These are phyloP conservation scores for Spea multiplicata DNA, from an alignment of 2,113 vertebrate genomes.

Conservation along the genomic window DNA sequence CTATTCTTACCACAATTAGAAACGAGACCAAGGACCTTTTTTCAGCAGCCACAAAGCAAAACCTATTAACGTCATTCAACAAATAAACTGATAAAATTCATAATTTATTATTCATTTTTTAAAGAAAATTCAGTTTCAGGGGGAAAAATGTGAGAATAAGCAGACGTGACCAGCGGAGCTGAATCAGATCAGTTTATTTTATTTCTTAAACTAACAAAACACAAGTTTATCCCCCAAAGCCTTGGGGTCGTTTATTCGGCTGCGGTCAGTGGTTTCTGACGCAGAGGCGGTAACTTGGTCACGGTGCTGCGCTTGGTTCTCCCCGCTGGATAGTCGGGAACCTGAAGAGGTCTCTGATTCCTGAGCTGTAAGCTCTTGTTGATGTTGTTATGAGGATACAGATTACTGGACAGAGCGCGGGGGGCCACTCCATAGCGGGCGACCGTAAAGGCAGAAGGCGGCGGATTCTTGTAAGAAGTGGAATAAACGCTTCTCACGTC, in stretches of 20 bases:
- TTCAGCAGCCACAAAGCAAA: no score
- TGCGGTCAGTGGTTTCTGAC: neutral
- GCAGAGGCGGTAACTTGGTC: neutral
- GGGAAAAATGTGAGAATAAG: no score
- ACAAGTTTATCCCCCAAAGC: no score
- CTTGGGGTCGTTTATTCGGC: neutral
- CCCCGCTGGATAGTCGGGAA: neutral
- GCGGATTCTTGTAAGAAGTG: slow-evolving; percentile 49
- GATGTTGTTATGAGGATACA: slow-evolving; percentile 10
- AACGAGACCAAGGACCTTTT: no score
- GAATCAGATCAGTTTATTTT: no score
- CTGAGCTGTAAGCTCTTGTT: slow-evolving; percentile 24
- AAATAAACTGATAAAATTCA: no score
- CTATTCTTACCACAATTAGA: no score
- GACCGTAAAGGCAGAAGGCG: slow-evolving; percentile 1
- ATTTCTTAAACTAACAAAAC: no score
- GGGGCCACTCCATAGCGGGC: slow-evolving; percentile 2
- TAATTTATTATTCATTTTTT: no score
- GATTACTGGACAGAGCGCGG: neutral
- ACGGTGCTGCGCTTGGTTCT: neutral
- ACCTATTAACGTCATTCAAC: no score
- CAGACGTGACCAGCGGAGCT: no score
- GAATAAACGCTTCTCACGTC: slow-evolving; percentile 49
- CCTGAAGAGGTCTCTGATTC: slow-evolving; percentile 4
- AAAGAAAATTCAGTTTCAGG: no score